Conservation (phyloP, 2,797 vertebrate genomes). For the Poecilia gillii region DNA sequence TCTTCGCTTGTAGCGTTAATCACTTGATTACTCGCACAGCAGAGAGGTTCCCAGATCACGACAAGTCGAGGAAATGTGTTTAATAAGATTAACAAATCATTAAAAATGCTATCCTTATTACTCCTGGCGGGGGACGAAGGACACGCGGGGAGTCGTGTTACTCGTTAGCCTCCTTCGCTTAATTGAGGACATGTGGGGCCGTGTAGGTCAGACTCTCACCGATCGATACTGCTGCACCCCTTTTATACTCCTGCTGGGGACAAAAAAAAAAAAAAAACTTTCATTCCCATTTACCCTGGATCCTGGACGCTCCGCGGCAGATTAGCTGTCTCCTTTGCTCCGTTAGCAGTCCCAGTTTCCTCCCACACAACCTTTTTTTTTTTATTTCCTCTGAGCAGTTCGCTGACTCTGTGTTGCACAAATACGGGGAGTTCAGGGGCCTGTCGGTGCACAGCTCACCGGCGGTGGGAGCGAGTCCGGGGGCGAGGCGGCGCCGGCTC, state of each 20-base stretch:
- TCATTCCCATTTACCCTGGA: slow-evolving; percentile 52
- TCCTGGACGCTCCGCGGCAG: slow-evolving; percentile 47
- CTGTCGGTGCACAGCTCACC: slow-evolving; percentile 66
- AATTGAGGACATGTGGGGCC: slow-evolving; percentile 61
- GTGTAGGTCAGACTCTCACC: slow-evolving; percentile 52
- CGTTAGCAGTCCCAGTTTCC: slow-evolving; percentile 53
- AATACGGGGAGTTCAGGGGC: slow-evolving; percentile 45
- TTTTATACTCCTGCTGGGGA: slow-evolving; percentile 49
- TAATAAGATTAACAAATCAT: slow-evolving; percentile 73
- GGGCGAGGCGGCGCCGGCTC: slow-evolving; percentile 68
- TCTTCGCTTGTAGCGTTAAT: slow-evolving; percentile 59
- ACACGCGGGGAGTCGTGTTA: slow-evolving; percentile 49
- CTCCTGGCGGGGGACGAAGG: slow-evolving; percentile 58
- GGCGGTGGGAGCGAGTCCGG: slow-evolving; percentile 68
- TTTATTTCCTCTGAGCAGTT: slow-evolving; percentile 37
- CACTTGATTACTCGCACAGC: slow-evolving; percentile 64
- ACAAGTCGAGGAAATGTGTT: slow-evolving; percentile 63
- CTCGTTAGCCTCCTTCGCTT: slow-evolving; percentile 58
- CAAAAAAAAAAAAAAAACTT: slow-evolving; percentile 47
- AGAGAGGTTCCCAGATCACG: slow-evolving; percentile 48
- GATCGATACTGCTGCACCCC: slow-evolving; percentile 59
- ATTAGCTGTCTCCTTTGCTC: slow-evolving; percentile 65
- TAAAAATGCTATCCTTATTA: slow-evolving; percentile 59
- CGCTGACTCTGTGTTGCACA: slow-evolving; percentile 40
- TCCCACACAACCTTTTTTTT: slow-evolving; percentile 51